Evolutionary conservation across 2,888 invertebrate species (phyloP).

Genomic region (Aelia acuminata): DNA sequence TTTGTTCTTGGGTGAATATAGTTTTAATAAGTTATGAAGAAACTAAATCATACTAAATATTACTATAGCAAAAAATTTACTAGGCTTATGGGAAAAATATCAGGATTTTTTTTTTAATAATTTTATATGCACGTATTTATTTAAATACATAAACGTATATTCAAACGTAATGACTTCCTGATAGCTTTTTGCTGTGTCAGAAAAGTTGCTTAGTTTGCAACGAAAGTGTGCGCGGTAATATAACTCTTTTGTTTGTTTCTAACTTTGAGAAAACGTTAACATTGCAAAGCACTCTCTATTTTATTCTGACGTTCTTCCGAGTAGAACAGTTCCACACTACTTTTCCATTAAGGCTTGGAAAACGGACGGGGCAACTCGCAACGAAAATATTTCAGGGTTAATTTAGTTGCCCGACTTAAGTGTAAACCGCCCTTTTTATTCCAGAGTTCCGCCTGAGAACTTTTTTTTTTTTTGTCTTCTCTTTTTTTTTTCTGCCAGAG

Average conservation of each 20-base stretch:
- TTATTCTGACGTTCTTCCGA: background rate
- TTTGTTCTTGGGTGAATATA: too few species aligned
- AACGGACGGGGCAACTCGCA: conserved; percentile 18
- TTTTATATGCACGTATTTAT: too few species aligned
- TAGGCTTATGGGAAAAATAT: too few species aligned
- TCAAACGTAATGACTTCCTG: background rate
- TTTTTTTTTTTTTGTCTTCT: conserved; percentile 53
- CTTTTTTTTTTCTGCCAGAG: conserved; percentile 51
- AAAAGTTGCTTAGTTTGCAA: background rate
- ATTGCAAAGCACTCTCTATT: conserved; percentile 21
- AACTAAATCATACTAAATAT: too few species aligned
- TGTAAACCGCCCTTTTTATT: conserved; percentile 55
- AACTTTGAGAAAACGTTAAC: background rate
- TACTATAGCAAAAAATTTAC: too few species aligned
- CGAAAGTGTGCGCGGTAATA: background rate
- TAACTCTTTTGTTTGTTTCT: background rate
- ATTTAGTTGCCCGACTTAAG: conserved; percentile 53
- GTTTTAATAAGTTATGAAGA: too few species aligned
- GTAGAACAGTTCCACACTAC: background rate
- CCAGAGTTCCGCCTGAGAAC: conserved; percentile 53
- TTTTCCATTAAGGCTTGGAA: conserved; percentile 21
- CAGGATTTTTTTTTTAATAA: too few species aligned
- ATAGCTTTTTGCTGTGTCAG: background rate
- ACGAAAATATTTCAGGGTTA: conserved; percentile 58
- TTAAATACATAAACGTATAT: too few species aligned